Percentiles rank a stretch among this genome's conserved stretches.
Evolutionary conservation across 2,797 vertebrate genomes (phyloP).

Genomic region (Pipistrellus kuhlii): DNA sequence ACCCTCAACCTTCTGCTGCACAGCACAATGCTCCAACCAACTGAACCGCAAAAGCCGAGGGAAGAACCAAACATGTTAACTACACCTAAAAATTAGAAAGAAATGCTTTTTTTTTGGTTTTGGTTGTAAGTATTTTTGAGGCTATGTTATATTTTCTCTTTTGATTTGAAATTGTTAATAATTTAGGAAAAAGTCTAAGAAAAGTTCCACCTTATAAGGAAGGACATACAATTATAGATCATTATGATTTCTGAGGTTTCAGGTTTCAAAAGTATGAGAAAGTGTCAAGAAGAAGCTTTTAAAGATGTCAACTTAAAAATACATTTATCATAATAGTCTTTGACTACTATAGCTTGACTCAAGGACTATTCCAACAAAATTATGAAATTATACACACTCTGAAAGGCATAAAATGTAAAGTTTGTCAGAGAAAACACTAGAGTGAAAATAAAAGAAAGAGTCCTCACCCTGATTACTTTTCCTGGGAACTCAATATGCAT

Average conservation of each 20-base stretch:
- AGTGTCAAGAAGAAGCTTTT: slow-evolving; percentile 35
- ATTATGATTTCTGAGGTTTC: background rate
- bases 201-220: background rate
- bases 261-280: background rate
- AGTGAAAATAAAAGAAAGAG: background rate
- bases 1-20: too few species aligned
- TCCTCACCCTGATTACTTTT: background rate
- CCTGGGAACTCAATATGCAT: background rate
- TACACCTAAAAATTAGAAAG: background rate
- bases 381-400: background rate
- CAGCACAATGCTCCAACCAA: too few species aligned
- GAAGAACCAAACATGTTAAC: background rate
- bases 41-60: too few species aligned
- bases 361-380: background rate
- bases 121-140: background rate
- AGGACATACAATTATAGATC: background rate
- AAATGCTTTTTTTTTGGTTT: slow-evolving; percentile 20
- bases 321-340: background rate
- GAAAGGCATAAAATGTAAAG: background rate
- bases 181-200: background rate
- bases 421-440: background rate
- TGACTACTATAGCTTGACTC: background rate
- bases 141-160: background rate
- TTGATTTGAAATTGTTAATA: background rate
- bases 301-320: slow-evolving; percentile 3